Evolutionary conservation across 1,140 invertebrate species (phyloP), one percentile per base, ranked within the genome.

Genomic region (Globodera ellingtonae): DNA sequence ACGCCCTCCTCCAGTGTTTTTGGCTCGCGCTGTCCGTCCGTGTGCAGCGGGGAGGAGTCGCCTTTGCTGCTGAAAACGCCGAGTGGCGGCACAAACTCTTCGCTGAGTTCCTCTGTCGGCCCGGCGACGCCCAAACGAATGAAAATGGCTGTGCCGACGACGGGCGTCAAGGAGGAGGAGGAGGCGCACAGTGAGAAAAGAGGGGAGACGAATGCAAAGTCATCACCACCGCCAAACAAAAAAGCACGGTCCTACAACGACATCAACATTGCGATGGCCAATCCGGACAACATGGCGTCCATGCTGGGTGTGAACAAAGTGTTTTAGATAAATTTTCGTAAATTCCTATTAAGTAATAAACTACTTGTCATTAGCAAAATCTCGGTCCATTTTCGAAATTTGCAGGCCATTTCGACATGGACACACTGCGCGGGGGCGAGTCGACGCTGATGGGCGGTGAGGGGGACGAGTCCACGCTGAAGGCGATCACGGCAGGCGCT

Each of bases 371-470:
- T 35, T 2, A 2, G 35, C 35, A 35, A 35, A 35, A 35, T 0
- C 35, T 35, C 35, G 0, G 18, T 7, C 4, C 4, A 52, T 35
- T 65, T 75, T 75, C 35, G 4, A 7, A 1, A 52, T 52, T 52
- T 15, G 15, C 15, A 77, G 75, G 75, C 9, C 59, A 77, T 69
- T 77, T 77, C 67, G 75, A 77, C 48, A 24, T 77, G 75, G 62
- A 77, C 48, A 77, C 75, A 35, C 21, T 77, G 65, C 75, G 75
- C 13, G 75, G 67, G 5, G 56, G 56, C 4, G 75, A 46, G 6
- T 24, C 59, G 46, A 44, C 75, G 21, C 62, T 67, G 65, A 8
- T 77, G 18, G 52, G 13, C 62, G n/a, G 47, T 15, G 75, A 50
- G 10, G 74, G 47, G 8, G 75, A 50, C 4, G 74, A 69, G 46